phyloP scores from a whole-genome alignment of 1,140 invertebrate species.

The Temnothorax nylanderi region DNA sequence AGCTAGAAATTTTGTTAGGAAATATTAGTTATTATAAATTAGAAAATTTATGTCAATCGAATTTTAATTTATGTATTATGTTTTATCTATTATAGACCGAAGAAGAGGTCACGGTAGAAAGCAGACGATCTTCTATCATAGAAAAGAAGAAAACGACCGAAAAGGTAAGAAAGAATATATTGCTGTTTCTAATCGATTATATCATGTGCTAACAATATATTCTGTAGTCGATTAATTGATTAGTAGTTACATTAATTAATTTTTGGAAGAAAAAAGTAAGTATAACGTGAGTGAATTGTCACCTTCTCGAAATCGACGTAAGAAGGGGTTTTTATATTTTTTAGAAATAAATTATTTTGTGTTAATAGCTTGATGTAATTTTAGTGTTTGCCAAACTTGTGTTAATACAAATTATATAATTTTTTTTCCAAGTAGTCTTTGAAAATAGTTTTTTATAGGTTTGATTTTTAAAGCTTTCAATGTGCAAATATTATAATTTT shows the following conservation, averaged over 20 bases:
- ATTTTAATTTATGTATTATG: background rate
- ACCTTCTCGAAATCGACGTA: slow-evolving; percentile 62
- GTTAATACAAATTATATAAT: slow-evolving; percentile 1
- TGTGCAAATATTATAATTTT: slow-evolving; percentile 24
- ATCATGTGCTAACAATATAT: slow-evolving; percentile 44
- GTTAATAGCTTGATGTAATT: slow-evolving; percentile 10
- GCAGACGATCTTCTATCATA: slow-evolving; percentile 88
- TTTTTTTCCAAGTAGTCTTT: background rate
- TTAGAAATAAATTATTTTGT: background rate
- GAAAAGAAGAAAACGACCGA: slow-evolving; percentile 87
- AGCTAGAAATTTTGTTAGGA: background rate
- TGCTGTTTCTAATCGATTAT: background rate
- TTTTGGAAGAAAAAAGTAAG: slow-evolving; percentile 49
- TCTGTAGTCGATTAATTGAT: slow-evolving; percentile 8
- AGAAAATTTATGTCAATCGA: background rate
- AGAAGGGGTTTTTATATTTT: slow-evolving; percentile 37
- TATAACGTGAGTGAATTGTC: slow-evolving; percentile 34
- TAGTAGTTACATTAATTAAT: slow-evolving; percentile 25
- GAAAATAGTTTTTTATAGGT: slow-evolving; percentile 9
- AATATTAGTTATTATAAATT: slow-evolving; percentile 1
- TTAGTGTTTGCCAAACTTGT: slow-evolving; percentile 12
- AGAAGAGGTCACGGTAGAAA: slow-evolving; percentile 88
- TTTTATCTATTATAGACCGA: slow-evolving; percentile 74
- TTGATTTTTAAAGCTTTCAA: slow-evolving; percentile 3
- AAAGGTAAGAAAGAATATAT: slow-evolving; percentile 84